Conservation (phyloP, 2,888 invertebrate species). For the Eilema caniola region DNA sequence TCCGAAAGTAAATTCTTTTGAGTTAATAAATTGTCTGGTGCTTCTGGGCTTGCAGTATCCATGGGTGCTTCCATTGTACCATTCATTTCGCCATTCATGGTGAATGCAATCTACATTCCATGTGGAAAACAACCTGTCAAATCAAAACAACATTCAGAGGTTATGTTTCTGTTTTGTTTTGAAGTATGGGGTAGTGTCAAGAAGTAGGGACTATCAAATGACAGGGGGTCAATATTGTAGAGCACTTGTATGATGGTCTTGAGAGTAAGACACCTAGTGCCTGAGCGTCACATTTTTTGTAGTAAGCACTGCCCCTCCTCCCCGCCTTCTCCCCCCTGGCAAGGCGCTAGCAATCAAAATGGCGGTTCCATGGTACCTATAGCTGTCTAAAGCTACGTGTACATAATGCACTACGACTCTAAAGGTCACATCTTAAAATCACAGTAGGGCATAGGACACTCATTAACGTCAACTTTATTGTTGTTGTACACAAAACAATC, state of each 20-base stretch:
- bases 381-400: conserved; percentile 74
- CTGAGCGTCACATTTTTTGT: conserved; percentile 76
- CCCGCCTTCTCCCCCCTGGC: conserved; percentile 71
- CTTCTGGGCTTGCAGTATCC: conserved; percentile 55
- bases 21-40: conserved; percentile 38
- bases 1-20: conserved; percentile 45
- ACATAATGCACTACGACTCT: conserved; percentile 61
- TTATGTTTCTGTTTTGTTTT: conserved; percentile 61
- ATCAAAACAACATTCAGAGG: conserved; percentile 61
- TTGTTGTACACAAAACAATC: conserved; percentile 36
- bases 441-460: conserved; percentile 23
- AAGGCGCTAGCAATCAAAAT: conserved; percentile 83
- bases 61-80: conserved; percentile 74
- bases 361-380: conserved; percentile 76
- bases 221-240: conserved; percentile 17
- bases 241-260: conserved; percentile 51
- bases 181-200: conserved; percentile 27
- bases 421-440: conserved; percentile 57
- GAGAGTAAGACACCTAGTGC: conserved; percentile 63
- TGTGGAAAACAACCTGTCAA: conserved; percentile 70
- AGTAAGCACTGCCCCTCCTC: conserved; percentile 66
- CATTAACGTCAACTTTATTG: conserved; percentile 23
- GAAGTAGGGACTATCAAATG: conserved; percentile 26
- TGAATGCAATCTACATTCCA: conserved; percentile 69
- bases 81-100: conserved; percentile 78